Percentiles rank a stretch among this genome's conserved stretches.
phyloP scores from a whole-genome alignment of 23 tunicate genomes.

The Ciona savignyi region DNA sequence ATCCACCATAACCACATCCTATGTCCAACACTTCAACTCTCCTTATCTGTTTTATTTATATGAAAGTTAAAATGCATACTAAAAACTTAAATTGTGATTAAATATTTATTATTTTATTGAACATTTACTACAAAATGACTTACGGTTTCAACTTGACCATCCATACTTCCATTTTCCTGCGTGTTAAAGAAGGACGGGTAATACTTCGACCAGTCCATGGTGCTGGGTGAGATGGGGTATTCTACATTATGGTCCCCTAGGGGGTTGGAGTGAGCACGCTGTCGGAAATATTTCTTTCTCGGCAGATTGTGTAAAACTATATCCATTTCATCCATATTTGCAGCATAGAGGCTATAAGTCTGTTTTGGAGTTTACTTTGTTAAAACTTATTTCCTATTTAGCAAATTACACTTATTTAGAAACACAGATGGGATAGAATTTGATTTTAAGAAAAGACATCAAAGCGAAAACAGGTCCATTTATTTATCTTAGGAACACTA shows the following conservation, averaged over 20 bases:
- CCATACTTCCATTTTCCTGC: too few species aligned
- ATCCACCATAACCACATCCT: conserved; percentile 98
- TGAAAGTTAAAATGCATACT: neutral
- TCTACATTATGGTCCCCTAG: conserved; percentile 88
- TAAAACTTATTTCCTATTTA: too few species aligned
- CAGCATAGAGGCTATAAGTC: too few species aligned
- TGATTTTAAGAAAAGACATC: too few species aligned
- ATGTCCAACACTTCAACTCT: conserved; percentile 85
- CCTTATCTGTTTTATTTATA: neutral
- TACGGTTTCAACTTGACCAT: too few species aligned
- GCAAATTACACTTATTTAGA: too few species aligned
- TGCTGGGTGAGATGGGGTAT: conserved; percentile 65
- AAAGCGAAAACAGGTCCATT: too few species aligned
- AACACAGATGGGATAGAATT: too few species aligned
- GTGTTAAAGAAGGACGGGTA: conserved; percentile 71
- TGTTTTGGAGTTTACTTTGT: too few species aligned
- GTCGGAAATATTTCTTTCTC: conserved; percentile 86
- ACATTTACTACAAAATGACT: too few species aligned
- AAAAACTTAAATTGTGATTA: neutral
- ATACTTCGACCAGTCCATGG: conserved; percentile 69
- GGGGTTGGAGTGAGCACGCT: conserved; percentile 96
- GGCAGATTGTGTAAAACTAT: conserved; percentile 29
- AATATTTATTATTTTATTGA: too few species aligned
- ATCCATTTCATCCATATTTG: neutral
- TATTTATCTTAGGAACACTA: too few species aligned